Base-by-base conservation (phyloP, 2,888 invertebrate species). In the Chrysolina oricalcia region DNA sequence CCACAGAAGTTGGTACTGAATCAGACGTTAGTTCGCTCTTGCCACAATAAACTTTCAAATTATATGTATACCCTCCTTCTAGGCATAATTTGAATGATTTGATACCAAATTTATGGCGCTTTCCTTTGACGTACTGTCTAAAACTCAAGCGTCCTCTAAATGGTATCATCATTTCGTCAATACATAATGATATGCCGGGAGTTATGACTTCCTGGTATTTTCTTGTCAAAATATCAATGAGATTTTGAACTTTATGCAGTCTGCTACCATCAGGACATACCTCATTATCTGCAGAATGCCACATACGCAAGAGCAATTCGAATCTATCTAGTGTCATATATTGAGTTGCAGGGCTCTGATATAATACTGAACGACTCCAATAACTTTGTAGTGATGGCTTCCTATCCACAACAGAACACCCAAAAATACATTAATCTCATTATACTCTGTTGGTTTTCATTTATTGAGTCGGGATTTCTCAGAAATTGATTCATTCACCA, bases 251-350 rank as follows among this genome's bases (percentile, higher is more conserved):
- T 43, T 59, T 59, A 70, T 59, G 70, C 41, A 59, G 11, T 17
- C 59, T 50, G 59, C 19, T 40, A 59, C 19, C 56, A 35, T 50
- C 35, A 67, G 73, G 63, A 53, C 64, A 73, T 27, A 43, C 63
- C 5, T 73, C 73, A 73, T 73, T 73, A 43, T 73, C 48, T 40
- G 69, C 10, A n/a, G 40, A 35, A 40, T 59, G n/a, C n/a, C n/a
- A n/a, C n/a, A n/a, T n/a, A n/a, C n/a, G n/a, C n/a, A n/a, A n/a
- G n/a, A n/a, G n/a, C 27, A 27, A 5, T 27, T 50, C 2, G 1
- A 15, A 27, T 27, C 5, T 27, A 27, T 3, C 5, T 27, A 2
- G 5, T 2, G 2, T 5, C 5, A 27, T 3, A 27, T 2, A 3
- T 2, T 27, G 2, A 2, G 2, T 27, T 5, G 5, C 2, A 2